phyloP scores from a whole-genome alignment of 2,113 vertebrate genomes.

The Alectura lathami region DNA sequence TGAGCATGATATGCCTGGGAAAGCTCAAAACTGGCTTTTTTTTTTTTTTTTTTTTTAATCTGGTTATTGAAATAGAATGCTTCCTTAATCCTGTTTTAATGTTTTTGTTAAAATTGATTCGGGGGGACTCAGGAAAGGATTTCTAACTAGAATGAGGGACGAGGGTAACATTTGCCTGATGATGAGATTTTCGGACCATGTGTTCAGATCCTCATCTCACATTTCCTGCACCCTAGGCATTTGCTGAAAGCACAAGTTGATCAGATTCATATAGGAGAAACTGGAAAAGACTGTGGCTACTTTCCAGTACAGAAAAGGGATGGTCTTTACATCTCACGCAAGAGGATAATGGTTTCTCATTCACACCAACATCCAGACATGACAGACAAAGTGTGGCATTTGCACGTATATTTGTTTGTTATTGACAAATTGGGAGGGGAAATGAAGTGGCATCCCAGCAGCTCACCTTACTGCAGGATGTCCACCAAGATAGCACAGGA shows the following conservation, averaged over 20 bases:
- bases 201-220: not conserved
- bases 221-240: not conserved
- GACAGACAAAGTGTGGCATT: not conserved
- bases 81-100: not conserved
- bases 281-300: not conserved
- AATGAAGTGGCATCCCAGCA: not conserved
- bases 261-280: not conserved
- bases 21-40: not conserved
- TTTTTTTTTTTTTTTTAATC: too few species aligned
- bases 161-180: not conserved
- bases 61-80: not conserved
- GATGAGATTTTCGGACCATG: not conserved
- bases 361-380: not conserved
- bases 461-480: not conserved
- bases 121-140: not conserved
- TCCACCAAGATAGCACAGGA: not conserved
- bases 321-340: not conserved
- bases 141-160: not conserved
- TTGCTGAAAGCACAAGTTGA: not conserved
- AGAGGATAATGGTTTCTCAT: not conserved
- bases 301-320: not conserved
- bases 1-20: not conserved
- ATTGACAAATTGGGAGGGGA: not conserved
- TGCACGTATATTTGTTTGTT: not conserved
- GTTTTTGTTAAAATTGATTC: not conserved